Conservation (phyloP, 2,888 invertebrate species). For the Lochmaea capreae region DNA sequence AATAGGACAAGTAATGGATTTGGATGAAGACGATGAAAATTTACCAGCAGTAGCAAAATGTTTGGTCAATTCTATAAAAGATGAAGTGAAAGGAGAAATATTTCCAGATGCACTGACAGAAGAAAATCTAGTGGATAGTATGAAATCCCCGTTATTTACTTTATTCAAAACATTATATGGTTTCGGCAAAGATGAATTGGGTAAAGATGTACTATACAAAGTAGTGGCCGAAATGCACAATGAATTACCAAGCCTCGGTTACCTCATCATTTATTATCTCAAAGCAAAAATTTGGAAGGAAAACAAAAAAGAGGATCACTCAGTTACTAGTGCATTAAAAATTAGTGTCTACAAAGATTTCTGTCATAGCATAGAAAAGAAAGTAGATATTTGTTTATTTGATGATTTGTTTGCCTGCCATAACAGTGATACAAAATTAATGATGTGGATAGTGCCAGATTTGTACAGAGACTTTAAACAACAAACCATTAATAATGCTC, state of each 20-base stretch:
- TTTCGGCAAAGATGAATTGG: slow-evolving; percentile 75
- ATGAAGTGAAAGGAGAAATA: slow-evolving; percentile 63
- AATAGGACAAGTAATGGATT: slow-evolving; percentile 68
- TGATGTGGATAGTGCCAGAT: slow-evolving; percentile 93
- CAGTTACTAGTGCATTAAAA: slow-evolving; percentile 75
- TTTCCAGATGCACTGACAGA: slow-evolving; percentile 72
- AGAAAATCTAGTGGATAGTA: slow-evolving; percentile 78
- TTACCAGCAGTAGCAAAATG: slow-evolving; percentile 70
- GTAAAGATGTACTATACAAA: slow-evolving; percentile 79
- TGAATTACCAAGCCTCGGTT: slow-evolving; percentile 81
- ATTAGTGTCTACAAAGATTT: slow-evolving; percentile 89
- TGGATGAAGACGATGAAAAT: slow-evolving; percentile 72
- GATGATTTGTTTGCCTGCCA: slow-evolving; percentile 90
- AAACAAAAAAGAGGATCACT: slow-evolving; percentile 66
- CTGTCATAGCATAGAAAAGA: slow-evolving; percentile 81
- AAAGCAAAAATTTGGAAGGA: slow-evolving; percentile 78
- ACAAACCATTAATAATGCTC: slow-evolving; percentile 87
- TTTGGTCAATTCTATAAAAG: slow-evolving; percentile 70
- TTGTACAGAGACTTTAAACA: slow-evolving; percentile 91
- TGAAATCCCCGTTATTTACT: slow-evolving; percentile 83
- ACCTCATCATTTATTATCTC: slow-evolving; percentile 88
- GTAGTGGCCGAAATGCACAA: slow-evolving; percentile 84
- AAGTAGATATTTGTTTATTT: slow-evolving; percentile 78
- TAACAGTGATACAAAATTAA: slow-evolving; percentile 87
- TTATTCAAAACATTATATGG: slow-evolving; percentile 87